phyloP scores from a whole-genome alignment of 2,797 vertebrate genomes.

The Eulemur albifrons region DNA sequence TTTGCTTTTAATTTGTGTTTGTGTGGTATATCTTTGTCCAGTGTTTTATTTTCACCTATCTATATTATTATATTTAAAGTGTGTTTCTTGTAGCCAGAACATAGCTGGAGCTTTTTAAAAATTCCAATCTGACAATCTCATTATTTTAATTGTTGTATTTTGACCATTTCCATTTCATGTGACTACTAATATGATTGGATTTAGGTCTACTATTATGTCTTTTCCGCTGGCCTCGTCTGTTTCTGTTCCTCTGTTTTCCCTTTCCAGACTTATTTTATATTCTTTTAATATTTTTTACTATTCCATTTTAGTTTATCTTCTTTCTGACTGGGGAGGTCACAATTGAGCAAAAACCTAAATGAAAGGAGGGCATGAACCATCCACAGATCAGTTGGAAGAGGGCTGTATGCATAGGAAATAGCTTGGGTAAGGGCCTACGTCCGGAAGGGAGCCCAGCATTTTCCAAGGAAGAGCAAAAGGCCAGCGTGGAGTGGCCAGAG shows the following conservation, averaged over 20 bases:
- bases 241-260: not conserved
- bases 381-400: not conserved
- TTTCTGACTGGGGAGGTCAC: not conserved
- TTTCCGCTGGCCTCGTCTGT: not conserved
- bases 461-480: not conserved
- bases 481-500: not conserved
- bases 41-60: not conserved
- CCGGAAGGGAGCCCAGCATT: not conserved
- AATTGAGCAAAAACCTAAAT: not conserved
- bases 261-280: not conserved
- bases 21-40: not conserved
- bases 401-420: fast-evolving
- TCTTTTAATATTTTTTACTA: not conserved
- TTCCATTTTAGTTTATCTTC: not conserved
- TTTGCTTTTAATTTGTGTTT: not conserved
- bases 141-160: not conserved
- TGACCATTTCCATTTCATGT: not conserved
- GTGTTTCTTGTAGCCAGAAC: not conserved
- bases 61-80: constrained; percentile 7
- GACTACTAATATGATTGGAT: not conserved
- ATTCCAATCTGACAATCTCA: not conserved
- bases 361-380: not conserved
- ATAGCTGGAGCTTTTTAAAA: not conserved
- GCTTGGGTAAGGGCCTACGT: not conserved
- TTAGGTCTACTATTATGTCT: not conserved